A percentile compares a stretch with the other conserved stretches of the same genome.
Conservation (phyloP, 2,888 invertebrate species). For the Leptopilina syphax region DNA sequence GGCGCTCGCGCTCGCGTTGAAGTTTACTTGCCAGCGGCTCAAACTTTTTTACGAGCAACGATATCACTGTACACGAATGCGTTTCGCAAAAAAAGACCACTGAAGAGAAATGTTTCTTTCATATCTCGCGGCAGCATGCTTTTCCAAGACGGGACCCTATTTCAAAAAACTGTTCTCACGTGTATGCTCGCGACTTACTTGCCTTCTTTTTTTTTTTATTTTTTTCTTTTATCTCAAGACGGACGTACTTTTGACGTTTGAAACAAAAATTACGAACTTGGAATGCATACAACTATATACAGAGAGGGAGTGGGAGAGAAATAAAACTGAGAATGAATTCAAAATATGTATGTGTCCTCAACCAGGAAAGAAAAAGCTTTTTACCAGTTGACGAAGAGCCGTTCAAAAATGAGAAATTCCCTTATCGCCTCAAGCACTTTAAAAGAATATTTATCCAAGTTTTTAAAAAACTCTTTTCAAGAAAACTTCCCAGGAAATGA, state of each 20-base stretch:
- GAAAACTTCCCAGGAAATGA: neutral
- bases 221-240: neutral
- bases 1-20: neutral
- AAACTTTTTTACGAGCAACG: slow-evolving; percentile 38
- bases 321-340: slow-evolving; percentile 31
- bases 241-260: slow-evolving; percentile 25
- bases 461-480: neutral
- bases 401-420: slow-evolving; percentile 18
- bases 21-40: slow-evolving; percentile 36
- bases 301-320: neutral
- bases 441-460: slow-evolving; percentile 3
- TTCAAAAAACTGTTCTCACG: slow-evolving; percentile 12
- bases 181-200: slow-evolving; percentile 21
- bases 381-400: slow-evolving; percentile 14
- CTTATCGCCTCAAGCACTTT: slow-evolving; percentile 12
- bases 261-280: slow-evolving; percentile 25
- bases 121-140: slow-evolving; percentile 39
- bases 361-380: neutral
- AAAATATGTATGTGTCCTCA: slow-evolving; percentile 19
- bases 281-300: neutral
- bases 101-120: slow-evolving; percentile 40
- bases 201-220: neutral
- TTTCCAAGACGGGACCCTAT: slow-evolving; percentile 39
- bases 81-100: slow-evolving; percentile 25
- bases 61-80: slow-evolving; percentile 31